Percentiles rank a stretch among this genome's conserved stretches.
Conservation (phyloP, 2,797 vertebrate genomes). For the Mycteria americana region DNA sequence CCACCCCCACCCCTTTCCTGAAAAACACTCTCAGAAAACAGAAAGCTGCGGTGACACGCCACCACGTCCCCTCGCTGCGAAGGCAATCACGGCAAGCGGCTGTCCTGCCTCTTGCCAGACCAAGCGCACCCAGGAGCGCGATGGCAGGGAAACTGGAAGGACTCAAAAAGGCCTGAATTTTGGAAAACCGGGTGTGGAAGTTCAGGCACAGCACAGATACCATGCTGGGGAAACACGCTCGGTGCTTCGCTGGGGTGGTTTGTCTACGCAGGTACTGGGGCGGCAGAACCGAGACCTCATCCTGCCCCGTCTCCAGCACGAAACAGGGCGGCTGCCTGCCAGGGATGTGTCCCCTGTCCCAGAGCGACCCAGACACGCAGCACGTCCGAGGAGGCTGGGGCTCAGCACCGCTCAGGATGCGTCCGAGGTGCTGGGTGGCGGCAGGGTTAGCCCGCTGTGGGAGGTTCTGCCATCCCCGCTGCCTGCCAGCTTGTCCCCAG, state of each 20-base stretch:
- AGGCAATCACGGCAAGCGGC: background rate
- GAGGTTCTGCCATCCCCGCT: background rate
- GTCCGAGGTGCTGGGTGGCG: rapidly evolving
- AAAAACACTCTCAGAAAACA: background rate
- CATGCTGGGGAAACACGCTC: too few relatives aligned
- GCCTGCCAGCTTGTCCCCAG: background rate
- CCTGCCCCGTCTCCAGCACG: background rate
- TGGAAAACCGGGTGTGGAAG: rapidly evolving
- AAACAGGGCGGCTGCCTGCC: background rate
- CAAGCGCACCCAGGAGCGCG: rapidly evolving
- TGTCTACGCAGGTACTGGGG: background rate
- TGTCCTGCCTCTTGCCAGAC: background rate
- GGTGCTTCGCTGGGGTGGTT: rapidly evolving
- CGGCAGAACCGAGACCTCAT: too few relatives aligned
- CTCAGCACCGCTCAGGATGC: background rate
- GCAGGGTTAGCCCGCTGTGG: rapidly evolving
- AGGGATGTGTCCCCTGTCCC: background rate
- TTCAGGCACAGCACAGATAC: rapidly evolving
- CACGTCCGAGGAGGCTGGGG: rapidly evolving
- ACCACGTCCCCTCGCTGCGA: background rate
- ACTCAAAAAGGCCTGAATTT: background rate
- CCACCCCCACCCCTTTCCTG: background rate
- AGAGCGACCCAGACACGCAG: too few relatives aligned
- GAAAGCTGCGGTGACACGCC: background rate
- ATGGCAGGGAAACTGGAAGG: background rate